phyloP scores from a whole-genome alignment of 1,140 invertebrate species.

The Drosophila dunni region DNA sequence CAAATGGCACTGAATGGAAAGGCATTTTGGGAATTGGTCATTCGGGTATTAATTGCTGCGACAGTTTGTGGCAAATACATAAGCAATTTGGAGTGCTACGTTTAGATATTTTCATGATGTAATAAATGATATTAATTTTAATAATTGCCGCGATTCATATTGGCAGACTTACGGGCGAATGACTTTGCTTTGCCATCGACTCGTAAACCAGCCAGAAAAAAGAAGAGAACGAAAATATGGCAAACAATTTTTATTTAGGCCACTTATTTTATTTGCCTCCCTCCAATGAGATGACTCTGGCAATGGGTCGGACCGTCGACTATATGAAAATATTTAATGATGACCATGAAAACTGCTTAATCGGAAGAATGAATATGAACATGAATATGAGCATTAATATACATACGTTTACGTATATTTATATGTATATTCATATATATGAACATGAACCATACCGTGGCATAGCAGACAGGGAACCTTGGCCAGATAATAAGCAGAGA shows the following conservation, averaged over 20 bases:
- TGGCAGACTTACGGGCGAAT: slow-evolving; percentile 35
- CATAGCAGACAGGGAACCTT: slow-evolving; percentile 28
- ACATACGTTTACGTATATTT: not conserved
- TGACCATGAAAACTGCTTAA: slow-evolving; percentile 82
- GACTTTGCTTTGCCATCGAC: slow-evolving; percentile 23
- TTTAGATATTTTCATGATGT: slow-evolving; percentile 74
- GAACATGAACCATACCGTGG: slow-evolving; percentile 19
- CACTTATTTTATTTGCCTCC: slow-evolving; percentile 77
- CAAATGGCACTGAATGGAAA: slow-evolving; percentile 2
- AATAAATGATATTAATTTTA: slow-evolving; percentile 82
- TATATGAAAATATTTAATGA: slow-evolving; percentile 68
- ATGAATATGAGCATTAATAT: slow-evolving; percentile 27
- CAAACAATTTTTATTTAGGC: slow-evolving; percentile 72
- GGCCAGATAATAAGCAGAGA: slow-evolving; percentile 60
- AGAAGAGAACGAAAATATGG: slow-evolving; percentile 25
- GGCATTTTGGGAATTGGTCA: slow-evolving; percentile 43
- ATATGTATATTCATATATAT: slow-evolving; percentile 5
- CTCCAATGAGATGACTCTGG: slow-evolving; percentile 44
- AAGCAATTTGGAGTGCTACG: slow-evolving; percentile 30
- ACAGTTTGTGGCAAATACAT: slow-evolving; percentile 70
- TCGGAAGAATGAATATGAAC: slow-evolving; percentile 79
- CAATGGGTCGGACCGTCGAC: slow-evolving; percentile 14
- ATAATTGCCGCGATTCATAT: slow-evolving; percentile 73
- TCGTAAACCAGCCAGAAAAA: slow-evolving; percentile 31
- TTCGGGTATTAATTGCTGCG: slow-evolving; percentile 65